Base-by-base conservation (phyloP, 2,888 invertebrate genomes). In the Lumbricus terrestris region DNA sequence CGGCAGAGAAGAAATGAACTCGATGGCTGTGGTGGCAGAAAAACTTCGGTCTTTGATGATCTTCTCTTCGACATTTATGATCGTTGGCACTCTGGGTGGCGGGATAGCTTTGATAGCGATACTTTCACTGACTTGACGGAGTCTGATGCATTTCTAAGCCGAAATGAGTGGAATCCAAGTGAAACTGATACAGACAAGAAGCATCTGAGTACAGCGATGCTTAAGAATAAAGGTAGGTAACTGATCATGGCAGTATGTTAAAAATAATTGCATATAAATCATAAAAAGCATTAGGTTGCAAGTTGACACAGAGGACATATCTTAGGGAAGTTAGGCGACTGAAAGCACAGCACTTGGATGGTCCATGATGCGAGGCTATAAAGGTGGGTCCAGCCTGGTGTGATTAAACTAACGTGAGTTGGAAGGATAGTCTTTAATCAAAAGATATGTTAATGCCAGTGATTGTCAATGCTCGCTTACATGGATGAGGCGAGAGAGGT, bases 51-150 rank as follows among this genome's bases (percentile, higher is more conserved):
- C 37, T 94, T 95, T n/a, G 94, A 95, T 91, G 94, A 93, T 40
- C 92, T 95, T 23, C 92, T 95, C 69, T 94, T 93, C 91, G 95
- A 95, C 90, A 95, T 95, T 88, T 94, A 94, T 90, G 94, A 94
- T 88, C 93, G 94, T 35, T 94, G 89, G 89, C 90, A 90, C 82
- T 82, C 42, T 54, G 88, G 88, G 18, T 82, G 93, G 94, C 47
- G 93, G 90, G 94, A 94, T 91, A 94, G 94, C 92, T 93, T 94
- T 91, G 95, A 95, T 92, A 94, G 94, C 89, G 95, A 95, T 91
- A 95, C 94, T 0, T 94, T 94, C 92, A 94, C 94, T 20, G 94
- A 94, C 90, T 93, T 93, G 91, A 94, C 94, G 37, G 94, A 94
- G 4, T 94, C 94, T 6, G 94, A 94, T 90, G 92, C 94, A 88